phyloP scores from a whole-genome alignment of 2,113 vertebrate species.

The Sakesphorus luctuosus region DNA sequence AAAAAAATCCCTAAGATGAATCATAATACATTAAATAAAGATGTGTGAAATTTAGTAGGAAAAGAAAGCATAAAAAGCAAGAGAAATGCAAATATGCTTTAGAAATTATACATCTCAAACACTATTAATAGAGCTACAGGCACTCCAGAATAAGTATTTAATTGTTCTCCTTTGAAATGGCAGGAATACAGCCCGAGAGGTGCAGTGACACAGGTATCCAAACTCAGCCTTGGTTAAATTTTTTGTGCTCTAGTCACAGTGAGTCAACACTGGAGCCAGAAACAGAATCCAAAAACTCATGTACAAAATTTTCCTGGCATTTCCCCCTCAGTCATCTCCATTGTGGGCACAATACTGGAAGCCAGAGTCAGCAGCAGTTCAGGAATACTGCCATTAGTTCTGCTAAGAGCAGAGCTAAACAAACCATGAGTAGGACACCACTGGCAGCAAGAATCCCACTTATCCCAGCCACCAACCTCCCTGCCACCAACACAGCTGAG shows the following conservation, averaged over 20 bases:
- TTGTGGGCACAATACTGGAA: background rate
- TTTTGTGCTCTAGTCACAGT: background rate
- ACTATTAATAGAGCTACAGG: background rate
- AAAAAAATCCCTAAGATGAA: background rate
- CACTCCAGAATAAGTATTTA: background rate
- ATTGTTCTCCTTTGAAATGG: background rate
- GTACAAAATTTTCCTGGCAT: constrained; percentile 46
- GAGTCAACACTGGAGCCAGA: constrained; percentile 36
- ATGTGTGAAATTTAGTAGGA: background rate
- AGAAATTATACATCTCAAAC: background rate
- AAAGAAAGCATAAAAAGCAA: background rate
- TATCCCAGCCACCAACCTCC: background rate
- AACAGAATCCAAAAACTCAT: constrained; percentile 56
- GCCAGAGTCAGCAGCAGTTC: constrained; percentile 41
- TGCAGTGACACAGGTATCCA: background rate
- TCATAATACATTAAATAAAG: background rate
- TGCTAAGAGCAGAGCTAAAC: background rate
- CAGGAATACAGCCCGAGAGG: background rate
- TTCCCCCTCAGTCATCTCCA: constrained; percentile 47
- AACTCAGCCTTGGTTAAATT: background rate
- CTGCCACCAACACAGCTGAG: background rate
- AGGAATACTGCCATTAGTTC: constrained; percentile 19
- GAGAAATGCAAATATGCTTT: background rate
- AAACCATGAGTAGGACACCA: accelerated
- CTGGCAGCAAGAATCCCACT: background rate